Base-by-base conservation (phyloP, 2,113 vertebrate genomes). In the Xiphorhynchus elegans region DNA sequence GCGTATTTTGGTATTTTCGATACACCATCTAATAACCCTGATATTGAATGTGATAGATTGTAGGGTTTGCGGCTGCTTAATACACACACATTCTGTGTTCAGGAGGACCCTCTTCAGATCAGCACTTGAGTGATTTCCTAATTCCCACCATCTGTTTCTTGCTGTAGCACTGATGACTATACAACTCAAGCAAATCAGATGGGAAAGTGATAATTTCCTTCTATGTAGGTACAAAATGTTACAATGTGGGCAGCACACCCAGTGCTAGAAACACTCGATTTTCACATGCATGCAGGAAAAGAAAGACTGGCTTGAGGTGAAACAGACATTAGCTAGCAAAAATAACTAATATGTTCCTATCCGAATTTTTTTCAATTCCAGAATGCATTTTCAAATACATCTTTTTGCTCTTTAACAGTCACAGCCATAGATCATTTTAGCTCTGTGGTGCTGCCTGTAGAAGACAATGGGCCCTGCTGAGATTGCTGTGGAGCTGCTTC, bases 1-100 rank as follows among this genome's bases (percentile, higher is more conserved):
- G 94, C 95, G n/a, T 97, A 94, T 95, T 95, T 97, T 81, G 83
- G 97, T 40, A 39, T 98, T 58, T 60, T 96, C 1, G 94, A 97
- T 55, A 96, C 63, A 6, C 84, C 84, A 3, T 96, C 96, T 15
- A 97, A 97, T 39, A 93, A 96, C 16, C 93, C 97, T 4, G 97
- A 98, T 58, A 98, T 97, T 33, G 98, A 99, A 93, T 98, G 98
- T 66, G 98, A 98, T 50, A 97, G 98, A 95, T 97, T 98, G 31
- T 98, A 95, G 97, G 11, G 67, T 83, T 55, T 58, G 40, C 11
- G 7, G 53, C 50, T 59, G 35, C 63, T 82, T 84, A 24, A 77
- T 33, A 9, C 11, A 33, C 2, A n/a, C 17, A 63, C 13, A 14
- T 13, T 40, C 39, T 59, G 58, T 44, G 20, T 37, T 64, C 88